Conservation (phyloP, 2,113 vertebrate species). For the Sinocyclocheilus anophthalmus region DNA sequence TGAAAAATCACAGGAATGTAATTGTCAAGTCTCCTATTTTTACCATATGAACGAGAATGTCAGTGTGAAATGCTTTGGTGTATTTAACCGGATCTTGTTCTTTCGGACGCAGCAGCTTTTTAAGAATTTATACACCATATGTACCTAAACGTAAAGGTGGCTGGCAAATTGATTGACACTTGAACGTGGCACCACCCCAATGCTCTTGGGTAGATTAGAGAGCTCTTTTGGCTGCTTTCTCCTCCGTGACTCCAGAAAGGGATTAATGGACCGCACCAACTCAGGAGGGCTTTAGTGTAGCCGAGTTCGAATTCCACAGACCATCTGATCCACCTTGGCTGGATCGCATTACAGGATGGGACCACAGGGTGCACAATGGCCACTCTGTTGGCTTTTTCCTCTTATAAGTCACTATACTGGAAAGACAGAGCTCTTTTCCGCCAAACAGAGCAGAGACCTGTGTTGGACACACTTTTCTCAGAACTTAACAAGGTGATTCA, state of each 20-base stretch:
- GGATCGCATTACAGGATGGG: slow-evolving; percentile 75
- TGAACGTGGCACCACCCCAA: slow-evolving; percentile 41
- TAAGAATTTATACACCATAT: not conserved
- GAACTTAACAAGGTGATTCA: slow-evolving; percentile 52
- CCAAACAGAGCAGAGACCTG: slow-evolving; percentile 56
- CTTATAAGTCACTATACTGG: slow-evolving; percentile 54
- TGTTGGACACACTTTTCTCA: slow-evolving; percentile 53
- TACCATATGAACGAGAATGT: not conserved
- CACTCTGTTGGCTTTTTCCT: slow-evolving; percentile 71
- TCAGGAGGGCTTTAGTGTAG: slow-evolving; percentile 44
- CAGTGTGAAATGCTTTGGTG: not conserved
- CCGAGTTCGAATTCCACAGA: slow-evolving; percentile 73
- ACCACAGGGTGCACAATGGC: slow-evolving; percentile 72
- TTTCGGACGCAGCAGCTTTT: not conserved
- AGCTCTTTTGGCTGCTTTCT: slow-evolving; percentile 55
- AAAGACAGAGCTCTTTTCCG: slow-evolving; percentile 47
- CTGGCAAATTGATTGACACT: slow-evolving; percentile 45
- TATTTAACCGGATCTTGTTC: not conserved
- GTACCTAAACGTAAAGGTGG: slow-evolving; percentile 13
- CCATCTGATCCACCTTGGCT: slow-evolving; percentile 71
- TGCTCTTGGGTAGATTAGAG: slow-evolving; percentile 51
- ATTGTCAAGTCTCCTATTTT: not conserved
- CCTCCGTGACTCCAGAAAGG: slow-evolving; percentile 57
- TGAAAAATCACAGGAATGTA: not conserved
- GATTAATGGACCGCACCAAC: slow-evolving; percentile 61